These are phyloP conservation scores for Desmodus rotundus DNA, from an alignment of 2,113 vertebrate genomes.

Conservation along the genomic window DNA sequence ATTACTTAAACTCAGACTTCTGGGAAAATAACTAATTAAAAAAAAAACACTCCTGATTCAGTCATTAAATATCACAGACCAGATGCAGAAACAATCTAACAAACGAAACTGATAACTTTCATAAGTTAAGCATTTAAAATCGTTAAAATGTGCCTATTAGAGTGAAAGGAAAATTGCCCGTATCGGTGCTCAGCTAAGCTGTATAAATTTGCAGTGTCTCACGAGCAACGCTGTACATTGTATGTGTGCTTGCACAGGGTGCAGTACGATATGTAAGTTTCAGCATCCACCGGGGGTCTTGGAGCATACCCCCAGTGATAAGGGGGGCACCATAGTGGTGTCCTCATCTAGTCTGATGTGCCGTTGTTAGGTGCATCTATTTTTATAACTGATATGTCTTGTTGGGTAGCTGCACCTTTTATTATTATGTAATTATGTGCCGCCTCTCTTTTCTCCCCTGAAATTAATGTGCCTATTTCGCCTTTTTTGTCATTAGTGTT, in stretches of 20 bases:
- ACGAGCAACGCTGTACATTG: not conserved
- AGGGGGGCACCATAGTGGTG: not conserved
- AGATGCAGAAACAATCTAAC: not conserved
- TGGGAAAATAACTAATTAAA: not conserved
- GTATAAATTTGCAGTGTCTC: not conserved
- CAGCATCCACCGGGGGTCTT: not conserved
- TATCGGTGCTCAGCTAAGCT: not conserved
- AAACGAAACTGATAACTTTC: not conserved
- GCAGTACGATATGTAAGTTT: not conserved
- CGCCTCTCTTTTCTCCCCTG: not conserved
- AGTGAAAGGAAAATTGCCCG: not conserved
- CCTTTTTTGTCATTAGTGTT: not conserved
- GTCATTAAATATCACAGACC: not conserved
- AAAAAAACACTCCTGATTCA: not conserved
- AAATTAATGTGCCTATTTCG: not conserved
- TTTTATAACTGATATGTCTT: not conserved
- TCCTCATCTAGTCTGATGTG: not conserved
- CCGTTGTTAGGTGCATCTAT: not conserved
- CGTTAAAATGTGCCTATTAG: not conserved
- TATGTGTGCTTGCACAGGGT: not conserved
- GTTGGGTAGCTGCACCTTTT: not conserved
- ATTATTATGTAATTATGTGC: not conserved
- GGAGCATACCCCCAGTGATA: too few species aligned
- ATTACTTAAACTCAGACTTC: not conserved
- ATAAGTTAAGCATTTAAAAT: not conserved